Conservation (phyloP, 2,888 invertebrate genomes). For the Coronaproctus castanopsis region DNA sequence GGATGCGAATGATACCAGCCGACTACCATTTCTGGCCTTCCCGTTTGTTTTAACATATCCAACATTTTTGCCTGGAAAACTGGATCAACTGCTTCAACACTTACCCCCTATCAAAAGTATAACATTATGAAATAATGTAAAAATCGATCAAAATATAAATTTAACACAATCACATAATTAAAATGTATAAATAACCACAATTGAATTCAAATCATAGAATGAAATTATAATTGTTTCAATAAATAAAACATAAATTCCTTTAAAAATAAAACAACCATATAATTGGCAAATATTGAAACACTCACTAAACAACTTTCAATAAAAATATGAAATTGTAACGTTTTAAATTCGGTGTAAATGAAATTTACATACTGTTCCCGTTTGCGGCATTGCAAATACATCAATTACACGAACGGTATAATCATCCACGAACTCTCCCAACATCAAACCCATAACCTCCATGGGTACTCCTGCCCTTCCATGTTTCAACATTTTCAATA, state of each 20-base stretch:
- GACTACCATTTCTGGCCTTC: constrained; percentile 98
- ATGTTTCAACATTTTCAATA: constrained; percentile 97
- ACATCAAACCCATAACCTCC: constrained; percentile 98
- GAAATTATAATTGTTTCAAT: no score
- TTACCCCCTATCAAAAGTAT: constrained; percentile 46
- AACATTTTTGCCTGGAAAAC: constrained; percentile 97
- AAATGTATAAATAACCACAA: no score
- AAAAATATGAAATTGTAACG: no score
- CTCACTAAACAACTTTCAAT: no score
- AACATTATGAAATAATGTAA: no score
- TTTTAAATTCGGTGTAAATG: no score
- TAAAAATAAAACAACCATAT: no score
- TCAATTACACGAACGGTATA: constrained; percentile 98
- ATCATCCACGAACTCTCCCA: constrained; percentile 98
- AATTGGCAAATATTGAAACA: no score
- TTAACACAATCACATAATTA: no score
- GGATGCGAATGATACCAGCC: constrained; percentile 98
- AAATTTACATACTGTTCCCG: constrained; percentile 60
- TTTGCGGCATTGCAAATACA: constrained; percentile 99
- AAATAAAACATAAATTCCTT: no score
- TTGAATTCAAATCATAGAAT: no score
- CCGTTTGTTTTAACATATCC: constrained; percentile 61
- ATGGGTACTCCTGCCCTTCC: constrained; percentile 97
- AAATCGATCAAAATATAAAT: no score
- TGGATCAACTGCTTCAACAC: constrained; percentile 98